A percentile compares a stretch with the other conserved stretches of the same genome.
Conservation (phyloP, 1,140 invertebrate genomes). For the Meloidogyne hapla region DNA sequence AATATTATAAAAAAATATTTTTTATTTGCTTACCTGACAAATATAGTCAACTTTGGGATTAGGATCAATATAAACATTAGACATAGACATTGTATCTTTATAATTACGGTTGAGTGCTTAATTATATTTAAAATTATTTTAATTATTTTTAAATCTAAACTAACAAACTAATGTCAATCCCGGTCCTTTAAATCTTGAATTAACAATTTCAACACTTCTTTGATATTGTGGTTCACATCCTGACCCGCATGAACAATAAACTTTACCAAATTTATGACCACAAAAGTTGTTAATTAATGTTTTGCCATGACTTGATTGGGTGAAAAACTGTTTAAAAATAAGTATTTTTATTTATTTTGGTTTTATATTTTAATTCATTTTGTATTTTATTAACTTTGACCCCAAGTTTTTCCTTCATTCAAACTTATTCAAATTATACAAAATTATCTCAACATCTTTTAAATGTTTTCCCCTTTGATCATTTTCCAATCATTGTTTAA, state of each 20-base stretch:
- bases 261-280: not conserved
- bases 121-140: not conserved
- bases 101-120: not conserved
- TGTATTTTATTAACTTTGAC: no score
- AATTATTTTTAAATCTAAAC: no score
- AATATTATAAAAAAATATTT: no score
- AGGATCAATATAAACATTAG: not conserved
- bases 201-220: not conserved
- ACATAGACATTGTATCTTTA: not conserved
- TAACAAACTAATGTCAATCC: not conserved
- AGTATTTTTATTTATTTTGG: not conserved
- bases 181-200: conserved; percentile 6
- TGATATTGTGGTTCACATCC: not conserved
- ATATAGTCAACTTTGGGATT: not conserved
- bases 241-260: not conserved
- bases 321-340: not conserved
- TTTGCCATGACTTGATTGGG: not conserved
- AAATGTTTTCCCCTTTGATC: no score
- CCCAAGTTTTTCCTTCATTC: no score
- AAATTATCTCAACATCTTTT: no score
- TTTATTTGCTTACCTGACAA: not conserved
- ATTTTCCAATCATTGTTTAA: no score
- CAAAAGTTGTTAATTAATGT: conserved; percentile 1
- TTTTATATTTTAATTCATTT: no score
- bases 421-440: no score